Evolutionary conservation across 2,888 invertebrate species (phyloP), one percentile per base, ranked within the genome.

Genomic region (Drosophila rubida): DNA sequence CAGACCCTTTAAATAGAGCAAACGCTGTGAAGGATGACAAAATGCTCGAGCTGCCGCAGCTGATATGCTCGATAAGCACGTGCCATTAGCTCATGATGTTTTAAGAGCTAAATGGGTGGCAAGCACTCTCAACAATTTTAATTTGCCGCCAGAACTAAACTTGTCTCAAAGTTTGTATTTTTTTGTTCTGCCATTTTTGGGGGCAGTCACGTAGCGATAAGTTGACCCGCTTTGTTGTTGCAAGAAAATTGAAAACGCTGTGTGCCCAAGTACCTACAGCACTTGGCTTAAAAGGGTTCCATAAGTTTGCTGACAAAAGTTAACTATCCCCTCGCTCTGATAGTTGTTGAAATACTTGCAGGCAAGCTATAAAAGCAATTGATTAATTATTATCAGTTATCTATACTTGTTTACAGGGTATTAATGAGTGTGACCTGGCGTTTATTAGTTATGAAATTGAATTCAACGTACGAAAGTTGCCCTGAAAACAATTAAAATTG

Each of bases 61-160:
- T 69, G 84, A 86, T 87, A 80, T 80, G 62, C 69, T 50, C 63
- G 82, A 83, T 83, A 87, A 85, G 87, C 82, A 83, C 82, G 85
- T 85, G 76, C 85, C 82, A 72, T 81, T 81, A 78, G 76, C 74
- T 69, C 41, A 66, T 54, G 35, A 72, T 72, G 35, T 16, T 37
- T 50, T 41, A 48, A 54, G 22, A 22, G 22, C n/a, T 14, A 11
- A 8, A 11, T 16, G 25, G 32, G 9, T 0, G 41, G 14, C 22
- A 19, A 25, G 48, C 60, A 67, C 69, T 76, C 69, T 68, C 49
- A 66, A 70, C 63, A 73, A 66, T 83, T 86, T 82, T 78, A 86
- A 87, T 82, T 83, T 83, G 69, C 58, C 76, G 72, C 78, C 72
- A 65, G 77, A 80, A 57, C 75, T 60, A 59, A 69, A 69, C 68